phyloP scores from a whole-genome alignment of 1,140 invertebrate genomes.

The Coenobita brevimanus region DNA sequence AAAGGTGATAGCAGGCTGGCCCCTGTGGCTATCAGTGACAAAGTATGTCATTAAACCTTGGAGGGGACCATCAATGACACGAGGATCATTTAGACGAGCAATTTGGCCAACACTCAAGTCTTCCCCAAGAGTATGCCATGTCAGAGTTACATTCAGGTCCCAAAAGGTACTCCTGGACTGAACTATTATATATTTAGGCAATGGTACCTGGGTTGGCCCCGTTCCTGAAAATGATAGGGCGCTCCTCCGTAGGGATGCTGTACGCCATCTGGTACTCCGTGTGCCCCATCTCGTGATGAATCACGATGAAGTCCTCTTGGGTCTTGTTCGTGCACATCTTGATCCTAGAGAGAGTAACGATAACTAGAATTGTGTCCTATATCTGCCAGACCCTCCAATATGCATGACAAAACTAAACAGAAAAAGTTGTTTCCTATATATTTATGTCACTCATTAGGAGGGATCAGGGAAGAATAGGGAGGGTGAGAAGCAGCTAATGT shows the following conservation, averaged over 20 bases:
- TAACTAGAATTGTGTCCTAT: not conserved
- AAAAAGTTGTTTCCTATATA: not conserved
- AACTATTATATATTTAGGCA: not conserved
- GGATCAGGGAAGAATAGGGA: no score
- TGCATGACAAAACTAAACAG: not conserved
- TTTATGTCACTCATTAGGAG: not conserved
- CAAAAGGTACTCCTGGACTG: not conserved
- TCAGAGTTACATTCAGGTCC: not conserved
- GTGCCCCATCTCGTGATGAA: slow-evolving; percentile 88
- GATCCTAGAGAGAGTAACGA: slow-evolving; percentile 79
- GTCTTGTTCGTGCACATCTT: slow-evolving; percentile 92
- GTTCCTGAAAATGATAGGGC: slow-evolving; percentile 74
- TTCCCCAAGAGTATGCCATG: not conserved
- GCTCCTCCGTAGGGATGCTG: slow-evolving; percentile 79
- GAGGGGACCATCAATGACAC: no score
- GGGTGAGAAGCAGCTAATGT: no score
- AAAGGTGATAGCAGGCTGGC: no score
- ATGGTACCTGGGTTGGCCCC: slow-evolving; percentile 77
- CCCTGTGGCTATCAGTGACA: no score
- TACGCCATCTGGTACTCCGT: slow-evolving; percentile 86
- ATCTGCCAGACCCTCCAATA: not conserved
- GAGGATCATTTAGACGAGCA: no score
- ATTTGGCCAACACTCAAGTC: no score
- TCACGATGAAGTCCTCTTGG: slow-evolving; percentile 80
- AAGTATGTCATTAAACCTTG: no score